A percentile compares a stretch with the other conserved stretches of the same genome.
phyloP scores from a whole-genome alignment of 2,113 vertebrate species.

The Neotoma lepida region DNA sequence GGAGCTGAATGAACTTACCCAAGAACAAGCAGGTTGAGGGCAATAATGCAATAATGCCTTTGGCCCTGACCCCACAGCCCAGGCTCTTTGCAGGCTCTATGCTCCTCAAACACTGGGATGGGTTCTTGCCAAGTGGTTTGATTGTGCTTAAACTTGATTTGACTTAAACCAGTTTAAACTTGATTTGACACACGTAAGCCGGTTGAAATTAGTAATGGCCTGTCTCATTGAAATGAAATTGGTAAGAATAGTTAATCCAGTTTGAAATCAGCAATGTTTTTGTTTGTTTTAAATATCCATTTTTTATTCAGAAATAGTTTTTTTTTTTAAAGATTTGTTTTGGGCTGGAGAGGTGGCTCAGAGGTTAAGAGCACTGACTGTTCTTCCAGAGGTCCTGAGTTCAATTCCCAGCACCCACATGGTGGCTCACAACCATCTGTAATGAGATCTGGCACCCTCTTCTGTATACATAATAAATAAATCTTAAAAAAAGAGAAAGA shows the following conservation, averaged over 20 bases:
- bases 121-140: background rate
- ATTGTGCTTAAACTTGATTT: background rate
- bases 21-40: background rate
- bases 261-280: conserved; percentile 13
- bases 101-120: background rate
- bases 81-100: background rate
- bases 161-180: background rate
- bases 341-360: too few relatives aligned
- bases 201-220: background rate
- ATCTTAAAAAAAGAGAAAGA: too few relatives aligned
- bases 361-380: too few relatives aligned
- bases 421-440: too few relatives aligned
- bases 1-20: background rate
- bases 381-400: too few relatives aligned
- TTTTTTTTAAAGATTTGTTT: background rate
- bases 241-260: conserved; percentile 6
- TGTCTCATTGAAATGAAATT: background rate
- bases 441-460: too few relatives aligned
- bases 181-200: background rate
- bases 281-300: background rate
- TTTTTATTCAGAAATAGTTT: conserved; percentile 4
- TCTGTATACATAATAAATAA: too few relatives aligned
- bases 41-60: background rate
- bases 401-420: too few relatives aligned
- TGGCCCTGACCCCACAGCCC: background rate